A percentile compares a stretch with the other conserved stretches of the same genome.
phyloP scores from a whole-genome alignment of 2,797 vertebrate genomes.

The Capromys pilorides region DNA sequence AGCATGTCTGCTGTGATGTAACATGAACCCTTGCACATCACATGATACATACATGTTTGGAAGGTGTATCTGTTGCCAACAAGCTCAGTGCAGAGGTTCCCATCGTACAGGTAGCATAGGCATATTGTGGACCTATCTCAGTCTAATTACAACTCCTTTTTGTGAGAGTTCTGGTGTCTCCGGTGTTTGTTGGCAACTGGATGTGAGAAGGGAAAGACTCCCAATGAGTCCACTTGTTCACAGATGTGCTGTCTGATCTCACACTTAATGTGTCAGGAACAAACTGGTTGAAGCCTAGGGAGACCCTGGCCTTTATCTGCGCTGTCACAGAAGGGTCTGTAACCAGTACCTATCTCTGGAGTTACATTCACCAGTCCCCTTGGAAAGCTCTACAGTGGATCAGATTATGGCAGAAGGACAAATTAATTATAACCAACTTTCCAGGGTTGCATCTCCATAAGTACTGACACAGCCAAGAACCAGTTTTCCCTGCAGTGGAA shows the following conservation, averaged over 20 bases:
- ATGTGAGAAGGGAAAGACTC: too few relatives aligned
- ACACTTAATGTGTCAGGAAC: background rate
- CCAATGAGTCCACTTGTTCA: background rate
- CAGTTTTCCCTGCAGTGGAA: background rate
- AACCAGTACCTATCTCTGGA: background rate
- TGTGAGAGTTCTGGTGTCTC: too few relatives aligned
- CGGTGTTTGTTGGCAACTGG: too few relatives aligned
- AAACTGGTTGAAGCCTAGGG: background rate
- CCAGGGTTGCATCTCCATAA: too few relatives aligned
- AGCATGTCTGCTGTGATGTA: too few relatives aligned
- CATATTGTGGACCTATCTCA: background rate
- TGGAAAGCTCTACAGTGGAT: too few relatives aligned
- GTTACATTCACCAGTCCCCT: background rate
- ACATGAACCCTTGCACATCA: too few relatives aligned
- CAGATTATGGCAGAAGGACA: too few relatives aligned
- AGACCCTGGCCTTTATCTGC: background rate
- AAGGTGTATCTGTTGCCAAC: background rate
- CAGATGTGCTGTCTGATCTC: background rate
- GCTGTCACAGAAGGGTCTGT: background rate
- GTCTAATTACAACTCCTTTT: too few relatives aligned
- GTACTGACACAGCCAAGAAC: background rate
- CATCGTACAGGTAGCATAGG: background rate
- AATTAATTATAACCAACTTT: too few relatives aligned
- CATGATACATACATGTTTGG: too few relatives aligned
- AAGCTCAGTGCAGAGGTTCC: background rate